These are phyloP conservation scores for Bhutanitis thaidina DNA, from an alignment of 2,888 invertebrate species.

Conservation along the genomic window DNA sequence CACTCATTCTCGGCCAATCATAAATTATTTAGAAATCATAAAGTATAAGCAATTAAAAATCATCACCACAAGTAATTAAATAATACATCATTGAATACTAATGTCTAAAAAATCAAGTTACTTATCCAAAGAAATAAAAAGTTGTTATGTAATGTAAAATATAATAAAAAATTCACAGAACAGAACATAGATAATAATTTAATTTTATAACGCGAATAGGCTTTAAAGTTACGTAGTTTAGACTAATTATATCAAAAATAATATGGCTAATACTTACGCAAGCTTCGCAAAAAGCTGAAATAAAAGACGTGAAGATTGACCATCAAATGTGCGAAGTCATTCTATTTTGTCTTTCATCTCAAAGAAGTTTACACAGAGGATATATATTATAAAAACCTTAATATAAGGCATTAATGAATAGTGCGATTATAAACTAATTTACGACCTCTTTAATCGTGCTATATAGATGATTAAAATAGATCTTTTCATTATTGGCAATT, in stretches of 20 bases:
- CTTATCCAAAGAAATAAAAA: too few relatives aligned
- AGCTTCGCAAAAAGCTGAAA: not conserved
- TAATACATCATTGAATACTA: too few relatives aligned
- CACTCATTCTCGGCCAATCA: too few relatives aligned
- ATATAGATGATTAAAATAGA: slow-evolving; percentile 3
- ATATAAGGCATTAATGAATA: slow-evolving; percentile 10
- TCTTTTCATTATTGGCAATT: not conserved
- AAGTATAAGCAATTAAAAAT: too few relatives aligned
- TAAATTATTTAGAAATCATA: too few relatives aligned
- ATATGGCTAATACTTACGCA: not conserved
- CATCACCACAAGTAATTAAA: too few relatives aligned
- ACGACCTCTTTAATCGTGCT: slow-evolving; percentile 11
- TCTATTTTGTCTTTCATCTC: not conserved
- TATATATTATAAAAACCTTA: not conserved
- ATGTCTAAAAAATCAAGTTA: too few relatives aligned
- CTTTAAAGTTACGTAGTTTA: too few relatives aligned
- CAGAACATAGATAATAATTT: too few relatives aligned
- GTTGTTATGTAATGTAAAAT: too few relatives aligned
- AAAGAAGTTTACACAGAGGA: not conserved
- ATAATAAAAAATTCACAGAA: too few relatives aligned
- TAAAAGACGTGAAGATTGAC: not conserved
- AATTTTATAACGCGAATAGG: too few relatives aligned
- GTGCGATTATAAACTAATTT: slow-evolving; percentile 22
- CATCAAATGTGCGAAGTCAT: not conserved
- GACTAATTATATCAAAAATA: not conserved